Evolutionary conservation across 2,888 invertebrate species (phyloP).

Genomic region (Clistopyga incitator): DNA sequence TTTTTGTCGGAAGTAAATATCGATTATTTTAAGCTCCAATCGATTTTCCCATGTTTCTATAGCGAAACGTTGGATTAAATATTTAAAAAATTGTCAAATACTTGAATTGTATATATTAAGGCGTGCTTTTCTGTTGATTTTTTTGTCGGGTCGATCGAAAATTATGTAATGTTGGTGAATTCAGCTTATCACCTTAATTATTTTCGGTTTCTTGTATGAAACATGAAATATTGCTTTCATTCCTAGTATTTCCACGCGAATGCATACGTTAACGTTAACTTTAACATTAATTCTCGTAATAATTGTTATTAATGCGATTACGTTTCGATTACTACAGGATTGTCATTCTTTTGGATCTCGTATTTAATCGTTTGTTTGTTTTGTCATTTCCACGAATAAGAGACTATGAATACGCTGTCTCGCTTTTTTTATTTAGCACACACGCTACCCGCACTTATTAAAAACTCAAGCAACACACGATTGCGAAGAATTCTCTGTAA

Average conservation of each 20-base stretch:
- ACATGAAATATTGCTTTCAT: neutral
- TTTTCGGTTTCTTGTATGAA: neutral
- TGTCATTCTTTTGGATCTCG: conserved; percentile 11
- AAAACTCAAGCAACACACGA: conserved; percentile 81
- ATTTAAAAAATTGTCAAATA: too few relatives aligned
- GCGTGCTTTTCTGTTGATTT: neutral
- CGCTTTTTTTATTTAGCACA: conserved; percentile 48
- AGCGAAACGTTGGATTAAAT: too few relatives aligned
- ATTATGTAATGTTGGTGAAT: neutral
- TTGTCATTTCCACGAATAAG: conserved; percentile 1
- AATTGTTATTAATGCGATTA: conserved; percentile 34
- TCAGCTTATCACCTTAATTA: too few relatives aligned
- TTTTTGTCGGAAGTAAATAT: too few relatives aligned
- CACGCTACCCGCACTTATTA: conserved; percentile 65
- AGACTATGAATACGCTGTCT: conserved; percentile 9
- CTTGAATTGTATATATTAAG: neutral
- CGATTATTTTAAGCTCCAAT: too few relatives aligned
- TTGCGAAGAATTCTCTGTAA: conserved; percentile 65
- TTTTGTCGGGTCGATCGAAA: neutral
- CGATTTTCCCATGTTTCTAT: too few relatives aligned
- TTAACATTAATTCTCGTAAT: conserved; percentile 30
- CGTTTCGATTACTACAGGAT: conserved; percentile 10
- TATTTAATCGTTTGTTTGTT: neutral
- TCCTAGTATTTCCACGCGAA: neutral
- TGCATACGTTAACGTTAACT: conserved; percentile 10